A percentile compares a stretch with the other conserved stretches of the same genome.
phyloP scores from a whole-genome alignment of 2,888 invertebrate genomes.

The Eupithecia subfuscata region DNA sequence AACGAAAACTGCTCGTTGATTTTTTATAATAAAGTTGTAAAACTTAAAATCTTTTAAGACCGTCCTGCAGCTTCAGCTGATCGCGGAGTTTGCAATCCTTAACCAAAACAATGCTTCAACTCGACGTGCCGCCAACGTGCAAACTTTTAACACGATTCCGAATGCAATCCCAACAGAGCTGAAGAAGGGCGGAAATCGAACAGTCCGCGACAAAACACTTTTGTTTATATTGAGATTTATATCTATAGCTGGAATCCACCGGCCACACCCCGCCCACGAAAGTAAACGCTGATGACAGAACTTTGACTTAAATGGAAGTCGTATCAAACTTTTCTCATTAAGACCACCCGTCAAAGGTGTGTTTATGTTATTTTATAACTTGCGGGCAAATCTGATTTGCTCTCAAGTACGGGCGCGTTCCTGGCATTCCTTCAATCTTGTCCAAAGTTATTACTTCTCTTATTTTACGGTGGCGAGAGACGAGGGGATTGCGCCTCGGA shows the following conservation, averaged over 20 bases:
- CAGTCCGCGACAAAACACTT: slow-evolving; percentile 60
- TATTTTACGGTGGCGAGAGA: slow-evolving; percentile 36
- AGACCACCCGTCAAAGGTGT: slow-evolving; percentile 80
- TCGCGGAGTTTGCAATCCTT: slow-evolving; percentile 59
- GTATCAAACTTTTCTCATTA: slow-evolving; percentile 83
- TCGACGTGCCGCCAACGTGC: slow-evolving; percentile 53
- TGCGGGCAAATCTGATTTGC: slow-evolving; percentile 67
- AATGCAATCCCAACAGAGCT: slow-evolving; percentile 69
- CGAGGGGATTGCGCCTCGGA: slow-evolving; percentile 16
- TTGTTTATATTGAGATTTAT: slow-evolving; percentile 69
- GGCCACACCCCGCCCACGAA: slow-evolving; percentile 65
- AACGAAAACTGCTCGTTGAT: slow-evolving; percentile 37
- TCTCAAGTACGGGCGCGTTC: slow-evolving; percentile 40
- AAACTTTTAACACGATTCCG: slow-evolving; percentile 75
- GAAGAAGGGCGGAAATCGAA: slow-evolving; percentile 65
- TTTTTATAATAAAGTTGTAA: slow-evolving; percentile 35
- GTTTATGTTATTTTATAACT: slow-evolving; percentile 81
- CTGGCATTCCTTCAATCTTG: slow-evolving; percentile 38
- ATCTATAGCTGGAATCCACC: slow-evolving; percentile 58
- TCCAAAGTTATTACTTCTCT: slow-evolving; percentile 39
- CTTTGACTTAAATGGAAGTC: slow-evolving; percentile 80
- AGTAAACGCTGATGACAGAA: slow-evolving; percentile 79
- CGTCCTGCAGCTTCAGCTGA: slow-evolving; percentile 48
- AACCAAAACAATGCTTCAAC: slow-evolving; percentile 64
- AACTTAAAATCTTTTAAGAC: slow-evolving; percentile 42